Evolutionary conservation across 2,113 vertebrate genomes (phyloP).

Genomic region (Pelmatolapia mariae): DNA sequence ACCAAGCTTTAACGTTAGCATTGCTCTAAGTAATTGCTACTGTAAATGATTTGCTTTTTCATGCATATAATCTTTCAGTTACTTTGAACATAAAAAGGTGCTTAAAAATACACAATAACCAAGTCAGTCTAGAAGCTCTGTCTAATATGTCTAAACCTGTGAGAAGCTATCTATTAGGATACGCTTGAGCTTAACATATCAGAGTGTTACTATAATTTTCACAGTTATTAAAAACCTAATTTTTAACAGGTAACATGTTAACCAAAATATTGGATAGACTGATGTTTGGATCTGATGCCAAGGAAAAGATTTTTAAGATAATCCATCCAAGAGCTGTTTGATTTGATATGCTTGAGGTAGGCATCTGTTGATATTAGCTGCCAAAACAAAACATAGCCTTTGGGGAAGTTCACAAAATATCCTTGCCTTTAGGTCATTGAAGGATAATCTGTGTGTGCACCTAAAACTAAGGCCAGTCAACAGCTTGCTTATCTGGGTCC

Average conservation of each 20-base stretch:
- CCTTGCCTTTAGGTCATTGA: background rate
- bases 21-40: background rate
- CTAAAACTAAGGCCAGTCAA: background rate
- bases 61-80: background rate
- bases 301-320: background rate
- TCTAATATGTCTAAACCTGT: background rate
- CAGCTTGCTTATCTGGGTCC: background rate
- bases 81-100: background rate
- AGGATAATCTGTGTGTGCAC: background rate
- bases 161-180: background rate
- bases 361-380: background rate
- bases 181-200: background rate
- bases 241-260: background rate
- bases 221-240: fast-evolving
- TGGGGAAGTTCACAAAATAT: background rate
- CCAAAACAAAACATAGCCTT: background rate
- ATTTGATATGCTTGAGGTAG: background rate
- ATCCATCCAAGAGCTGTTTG: background rate
- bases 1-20: background rate
- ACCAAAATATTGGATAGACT: background rate
- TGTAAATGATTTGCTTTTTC: background rate
- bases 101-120: background rate
- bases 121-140: background rate
- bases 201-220: background rate
- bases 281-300: background rate